These are phyloP conservation scores for Toxotes chatareus DNA, from an alignment of 2,113 vertebrate genomes.

Conservation along the genomic window DNA sequence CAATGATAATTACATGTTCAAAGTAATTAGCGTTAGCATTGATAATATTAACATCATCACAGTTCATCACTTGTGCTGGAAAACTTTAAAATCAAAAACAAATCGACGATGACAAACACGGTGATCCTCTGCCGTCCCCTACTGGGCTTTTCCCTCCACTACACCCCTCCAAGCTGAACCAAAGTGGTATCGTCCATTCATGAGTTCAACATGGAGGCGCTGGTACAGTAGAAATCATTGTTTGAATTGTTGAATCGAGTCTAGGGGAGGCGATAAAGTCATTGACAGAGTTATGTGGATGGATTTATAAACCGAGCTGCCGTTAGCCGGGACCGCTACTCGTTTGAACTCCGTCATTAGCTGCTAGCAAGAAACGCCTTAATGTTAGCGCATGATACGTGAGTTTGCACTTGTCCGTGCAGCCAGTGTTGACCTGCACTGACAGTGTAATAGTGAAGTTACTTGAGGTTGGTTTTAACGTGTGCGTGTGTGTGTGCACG, in stretches of 20 bases:
- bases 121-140: conserved; percentile 12
- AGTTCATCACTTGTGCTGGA: no score
- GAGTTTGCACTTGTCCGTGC: not conserved
- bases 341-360: not conserved
- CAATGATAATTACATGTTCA: no score
- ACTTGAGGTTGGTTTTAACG: not conserved
- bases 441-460: not conserved
- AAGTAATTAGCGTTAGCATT: no score
- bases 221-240: not conserved
- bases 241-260: not conserved
- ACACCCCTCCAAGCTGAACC: conserved; percentile 27
- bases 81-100: no score
- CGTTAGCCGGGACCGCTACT: not conserved
- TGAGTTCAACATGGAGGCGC: conserved; percentile 70
- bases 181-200: conserved; percentile 66
- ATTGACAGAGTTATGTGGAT: not conserved
- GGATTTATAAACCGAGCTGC: accelerated
- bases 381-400: not conserved
- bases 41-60: no score
- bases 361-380: not conserved
- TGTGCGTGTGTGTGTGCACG: not conserved
- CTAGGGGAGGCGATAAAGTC: not conserved
- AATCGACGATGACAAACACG: no score
- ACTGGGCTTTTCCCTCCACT: not conserved
- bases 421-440: not conserved